These are phyloP conservation scores for Nezara viridula DNA, from an alignment of 2,888 invertebrate species.

Conservation along the genomic window DNA sequence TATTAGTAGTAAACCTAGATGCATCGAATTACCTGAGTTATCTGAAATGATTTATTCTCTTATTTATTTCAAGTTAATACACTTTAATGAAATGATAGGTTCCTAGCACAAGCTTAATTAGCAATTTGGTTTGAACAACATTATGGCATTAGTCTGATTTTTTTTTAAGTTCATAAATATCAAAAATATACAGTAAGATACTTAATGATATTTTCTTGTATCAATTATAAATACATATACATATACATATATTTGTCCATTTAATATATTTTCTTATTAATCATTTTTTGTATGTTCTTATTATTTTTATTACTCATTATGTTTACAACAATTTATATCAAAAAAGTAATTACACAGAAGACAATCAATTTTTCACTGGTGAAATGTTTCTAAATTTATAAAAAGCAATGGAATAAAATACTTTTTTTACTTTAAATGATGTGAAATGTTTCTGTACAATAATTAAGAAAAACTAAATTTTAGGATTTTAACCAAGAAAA, in stretches of 20 bases:
- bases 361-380: no score
- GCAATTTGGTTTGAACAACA: not conserved
- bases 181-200: not conserved
- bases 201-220: not conserved
- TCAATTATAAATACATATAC: no score
- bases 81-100: not conserved
- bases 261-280: no score
- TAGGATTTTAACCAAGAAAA: no score
- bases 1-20: not conserved
- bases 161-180: no score
- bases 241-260: no score
- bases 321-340: not conserved
- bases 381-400: no score
- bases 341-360: no score
- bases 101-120: not conserved
- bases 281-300: not conserved
- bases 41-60: not conserved
- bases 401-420: no score
- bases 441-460: no score
- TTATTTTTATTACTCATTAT: not conserved
- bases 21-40: not conserved
- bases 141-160: not conserved
- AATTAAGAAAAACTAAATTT: no score
- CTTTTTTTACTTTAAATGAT: no score
- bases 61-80: not conserved